These are phyloP conservation scores for Apamea sordens DNA, from an alignment of 2,888 invertebrate species.

Conservation along the genomic window DNA sequence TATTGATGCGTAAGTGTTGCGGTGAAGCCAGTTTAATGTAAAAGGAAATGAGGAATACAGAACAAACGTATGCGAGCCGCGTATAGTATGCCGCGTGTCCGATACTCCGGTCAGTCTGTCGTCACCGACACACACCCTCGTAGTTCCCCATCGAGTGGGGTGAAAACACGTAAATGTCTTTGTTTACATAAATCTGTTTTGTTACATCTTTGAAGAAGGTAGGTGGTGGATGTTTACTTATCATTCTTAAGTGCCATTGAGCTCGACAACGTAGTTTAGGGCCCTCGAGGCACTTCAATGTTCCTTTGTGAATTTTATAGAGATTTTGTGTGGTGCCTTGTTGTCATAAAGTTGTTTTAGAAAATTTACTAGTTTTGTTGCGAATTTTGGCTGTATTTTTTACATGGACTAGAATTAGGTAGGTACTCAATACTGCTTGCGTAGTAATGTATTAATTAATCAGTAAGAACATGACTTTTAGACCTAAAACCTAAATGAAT, in stretches of 20 bases:
- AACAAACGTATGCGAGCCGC: too few relatives aligned
- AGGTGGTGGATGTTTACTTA: constrained; percentile 79
- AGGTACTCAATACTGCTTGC: background rate
- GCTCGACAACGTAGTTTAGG: constrained; percentile 80
- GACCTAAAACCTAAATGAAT: constrained; percentile 38
- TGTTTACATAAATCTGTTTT: constrained; percentile 74
- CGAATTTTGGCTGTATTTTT: background rate
- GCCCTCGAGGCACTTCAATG: constrained; percentile 78
- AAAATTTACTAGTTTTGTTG: constrained; percentile 4
- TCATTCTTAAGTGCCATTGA: constrained; percentile 80
- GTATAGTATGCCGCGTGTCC: constrained; percentile 45
- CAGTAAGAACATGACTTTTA: background rate
- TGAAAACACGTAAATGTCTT: constrained; percentile 69
- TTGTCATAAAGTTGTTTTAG: constrained; percentile 22
- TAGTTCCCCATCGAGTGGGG: constrained; percentile 63
- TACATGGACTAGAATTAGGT: too few relatives aligned
- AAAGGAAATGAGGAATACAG: constrained; percentile 77
- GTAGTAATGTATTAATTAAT: background rate
- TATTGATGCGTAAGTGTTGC: constrained; percentile 27
- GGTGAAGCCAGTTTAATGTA: constrained; percentile 59
- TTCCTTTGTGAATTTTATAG: constrained; percentile 79
- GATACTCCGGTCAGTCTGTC: constrained; percentile 38
- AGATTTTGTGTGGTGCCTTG: constrained; percentile 70
- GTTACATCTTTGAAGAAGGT: constrained; percentile 71
- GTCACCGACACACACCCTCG: constrained; percentile 57